Evolutionary conservation across 2,797 vertebrate genomes (phyloP).

Genomic region (Pseudocheirus occidentalis): DNA sequence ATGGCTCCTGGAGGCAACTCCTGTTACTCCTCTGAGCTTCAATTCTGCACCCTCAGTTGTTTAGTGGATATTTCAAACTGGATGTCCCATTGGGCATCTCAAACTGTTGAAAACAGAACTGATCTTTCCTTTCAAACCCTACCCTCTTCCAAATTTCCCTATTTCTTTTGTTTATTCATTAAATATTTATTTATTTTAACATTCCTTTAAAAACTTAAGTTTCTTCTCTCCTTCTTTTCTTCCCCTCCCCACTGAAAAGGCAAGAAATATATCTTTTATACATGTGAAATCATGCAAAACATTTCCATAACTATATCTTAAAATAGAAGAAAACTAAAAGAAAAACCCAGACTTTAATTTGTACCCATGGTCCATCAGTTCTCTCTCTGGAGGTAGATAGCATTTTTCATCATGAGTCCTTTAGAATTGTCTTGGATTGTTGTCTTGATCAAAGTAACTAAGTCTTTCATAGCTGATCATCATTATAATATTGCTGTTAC

Average conservation of each 20-base stretch:
- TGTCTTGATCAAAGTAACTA: background rate
- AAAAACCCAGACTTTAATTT: background rate
- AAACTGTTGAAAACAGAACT: background rate
- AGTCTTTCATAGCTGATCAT: background rate
- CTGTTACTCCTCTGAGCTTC: too few species aligned
- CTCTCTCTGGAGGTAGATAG: background rate
- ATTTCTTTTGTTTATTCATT: background rate
- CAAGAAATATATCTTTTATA: background rate
- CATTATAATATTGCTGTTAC: background rate
- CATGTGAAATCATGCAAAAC: background rate
- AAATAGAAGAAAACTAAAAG: background rate
- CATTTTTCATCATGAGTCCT: background rate
- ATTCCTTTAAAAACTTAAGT: background rate
- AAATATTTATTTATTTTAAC: background rate
- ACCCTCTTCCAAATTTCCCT: background rate
- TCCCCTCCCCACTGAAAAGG: background rate
- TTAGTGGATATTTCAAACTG: background rate
- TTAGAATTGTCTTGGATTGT: background rate
- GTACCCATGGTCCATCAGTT: background rate
- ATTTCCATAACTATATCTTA: background rate
- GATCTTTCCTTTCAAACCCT: background rate
- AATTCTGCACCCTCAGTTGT: background rate
- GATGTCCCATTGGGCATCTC: background rate
- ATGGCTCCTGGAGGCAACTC: too few species aligned
- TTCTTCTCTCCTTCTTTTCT: background rate